A percentile compares a stretch with the other conserved stretches of the same genome.
Evolutionary conservation across 2,113 vertebrate species (phyloP).

Genomic region (Trogon melanurus): DNA sequence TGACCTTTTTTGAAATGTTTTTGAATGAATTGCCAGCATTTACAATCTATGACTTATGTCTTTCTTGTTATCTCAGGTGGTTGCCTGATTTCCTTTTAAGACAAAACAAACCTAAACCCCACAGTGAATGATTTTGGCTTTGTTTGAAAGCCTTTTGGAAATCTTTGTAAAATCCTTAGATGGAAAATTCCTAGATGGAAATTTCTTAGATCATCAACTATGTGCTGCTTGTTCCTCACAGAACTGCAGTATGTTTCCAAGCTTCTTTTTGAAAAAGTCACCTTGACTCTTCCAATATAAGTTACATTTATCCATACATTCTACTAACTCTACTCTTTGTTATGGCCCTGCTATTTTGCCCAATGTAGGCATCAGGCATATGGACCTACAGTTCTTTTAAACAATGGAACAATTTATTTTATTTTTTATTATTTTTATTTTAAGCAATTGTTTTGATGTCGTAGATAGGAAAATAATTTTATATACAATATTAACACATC

Average conservation of each 20-base stretch:
- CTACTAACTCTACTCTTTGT: neutral
- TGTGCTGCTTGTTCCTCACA: neutral
- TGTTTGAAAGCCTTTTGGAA: conserved; percentile 35
- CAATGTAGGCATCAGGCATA: neutral
- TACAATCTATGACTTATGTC: neutral
- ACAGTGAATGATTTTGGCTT: conserved; percentile 17
- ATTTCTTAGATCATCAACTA: neutral
- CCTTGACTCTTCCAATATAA: neutral
- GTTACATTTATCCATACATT: neutral
- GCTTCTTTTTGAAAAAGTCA: neutral
- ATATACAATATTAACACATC: neutral
- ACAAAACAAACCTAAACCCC: neutral
- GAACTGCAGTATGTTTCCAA: neutral
- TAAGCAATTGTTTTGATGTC: neutral
- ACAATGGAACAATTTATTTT: too few species aligned
- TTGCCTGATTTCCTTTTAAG: conserved; percentile 32
- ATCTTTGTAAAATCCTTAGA: conserved; percentile 7
- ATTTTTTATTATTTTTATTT: neutral
- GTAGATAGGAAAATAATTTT: neutral
- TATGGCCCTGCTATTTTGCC: neutral
- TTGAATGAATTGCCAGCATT: conserved; percentile 8
- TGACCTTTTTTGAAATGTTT: conserved; percentile 22
- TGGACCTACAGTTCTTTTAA: neutral
- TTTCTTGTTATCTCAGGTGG: conserved; percentile 35
- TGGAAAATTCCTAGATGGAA: neutral